Conservation (phyloP, 1,140 invertebrate genomes). For the Cyclargus thomasi region DNA sequence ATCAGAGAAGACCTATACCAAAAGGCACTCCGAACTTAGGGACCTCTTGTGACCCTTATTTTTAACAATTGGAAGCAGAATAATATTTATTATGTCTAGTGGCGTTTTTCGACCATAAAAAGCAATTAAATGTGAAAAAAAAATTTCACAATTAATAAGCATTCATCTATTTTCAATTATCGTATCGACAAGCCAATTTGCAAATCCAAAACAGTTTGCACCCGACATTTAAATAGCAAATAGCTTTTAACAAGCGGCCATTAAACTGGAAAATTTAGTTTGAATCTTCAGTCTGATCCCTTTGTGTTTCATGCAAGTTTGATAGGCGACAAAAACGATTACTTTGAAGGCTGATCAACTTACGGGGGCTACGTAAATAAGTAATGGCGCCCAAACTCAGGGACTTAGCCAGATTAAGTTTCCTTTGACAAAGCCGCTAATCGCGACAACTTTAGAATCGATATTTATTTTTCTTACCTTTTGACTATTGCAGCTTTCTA, state of each 20-base stretch:
- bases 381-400: constrained; percentile 19
- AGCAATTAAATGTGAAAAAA: too few relatives aligned
- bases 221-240: neutral
- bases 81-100: too few relatives aligned
- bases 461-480: neutral
- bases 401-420: constrained; percentile 20
- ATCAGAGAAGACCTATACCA: constrained; percentile 12
- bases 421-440: constrained; percentile 16
- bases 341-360: constrained; percentile 21
- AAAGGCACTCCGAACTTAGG: too few relatives aligned
- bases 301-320: constrained; percentile 15
- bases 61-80: too few relatives aligned
- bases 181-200: neutral
- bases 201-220: neutral
- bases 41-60: constrained; percentile 1
- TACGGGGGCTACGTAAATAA: constrained; percentile 19
- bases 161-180: neutral
- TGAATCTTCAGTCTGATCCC: constrained; percentile 13
- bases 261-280: constrained; percentile 15
- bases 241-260: constrained; percentile 2
- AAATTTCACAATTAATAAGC: too few relatives aligned
- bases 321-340: constrained; percentile 18
- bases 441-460: neutral
- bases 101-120: too few relatives aligned
- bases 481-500: too few relatives aligned